Conservation (phyloP, 1,140 invertebrate genomes). For the Carcinoscorpius rotundicauda region DNA sequence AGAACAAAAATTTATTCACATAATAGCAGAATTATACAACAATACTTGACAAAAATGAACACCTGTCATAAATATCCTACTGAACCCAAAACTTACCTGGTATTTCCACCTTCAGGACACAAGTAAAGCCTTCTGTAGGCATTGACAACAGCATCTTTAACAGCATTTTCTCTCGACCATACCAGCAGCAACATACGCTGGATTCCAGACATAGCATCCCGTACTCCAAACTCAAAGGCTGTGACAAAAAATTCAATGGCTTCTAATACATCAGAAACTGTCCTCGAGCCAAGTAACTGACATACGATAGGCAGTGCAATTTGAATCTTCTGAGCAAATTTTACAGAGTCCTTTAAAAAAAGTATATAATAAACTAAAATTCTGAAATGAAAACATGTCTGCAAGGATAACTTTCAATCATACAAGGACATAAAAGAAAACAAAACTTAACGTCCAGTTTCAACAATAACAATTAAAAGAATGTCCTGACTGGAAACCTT, state of each 20-base stretch:
- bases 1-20: too few species aligned
- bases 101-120: neutral
- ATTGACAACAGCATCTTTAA: constrained; percentile 45
- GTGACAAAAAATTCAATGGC: constrained; percentile 71
- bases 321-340: neutral
- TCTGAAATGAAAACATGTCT: too few species aligned
- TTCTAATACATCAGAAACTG: constrained; percentile 62
- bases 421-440: too few species aligned
- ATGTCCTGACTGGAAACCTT: too few species aligned
- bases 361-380: too few species aligned
- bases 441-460: too few species aligned
- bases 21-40: too few species aligned
- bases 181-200: constrained; percentile 61
- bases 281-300: constrained; percentile 53
- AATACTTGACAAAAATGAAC: too few species aligned
- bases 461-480: too few species aligned
- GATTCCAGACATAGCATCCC: constrained; percentile 53
- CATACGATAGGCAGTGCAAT: neutral
- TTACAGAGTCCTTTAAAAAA: neutral
- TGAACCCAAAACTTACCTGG: neutral
- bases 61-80: too few species aligned
- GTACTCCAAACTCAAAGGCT: constrained; percentile 61
- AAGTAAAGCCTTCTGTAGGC: constrained; percentile 54
- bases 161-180: constrained; percentile 50
- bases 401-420: too few species aligned